These are phyloP conservation scores for Polypedilum pembai DNA, from an alignment of 1,140 invertebrate species.

Conservation along the genomic window DNA sequence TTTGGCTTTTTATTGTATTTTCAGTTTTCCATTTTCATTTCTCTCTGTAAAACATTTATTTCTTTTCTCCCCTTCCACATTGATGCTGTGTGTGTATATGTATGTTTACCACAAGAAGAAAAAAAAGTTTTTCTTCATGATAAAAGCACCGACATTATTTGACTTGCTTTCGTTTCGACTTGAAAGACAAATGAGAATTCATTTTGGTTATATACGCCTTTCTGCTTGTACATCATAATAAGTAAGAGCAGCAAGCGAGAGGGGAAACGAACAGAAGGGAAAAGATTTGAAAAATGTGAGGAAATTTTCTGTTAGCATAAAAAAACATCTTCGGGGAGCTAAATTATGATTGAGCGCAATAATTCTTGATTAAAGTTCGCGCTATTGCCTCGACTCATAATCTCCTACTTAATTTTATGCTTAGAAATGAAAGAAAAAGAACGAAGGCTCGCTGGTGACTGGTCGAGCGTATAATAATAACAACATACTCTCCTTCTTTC, in stretches of 20 bases:
- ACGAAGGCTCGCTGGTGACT: neutral
- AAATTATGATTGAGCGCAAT: slow-evolving; percentile 6
- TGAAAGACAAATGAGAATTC: slow-evolving; percentile 15
- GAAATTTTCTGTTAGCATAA: neutral
- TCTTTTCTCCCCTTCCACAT: neutral
- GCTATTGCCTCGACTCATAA: neutral
- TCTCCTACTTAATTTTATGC: neutral
- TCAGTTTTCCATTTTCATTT: neutral
- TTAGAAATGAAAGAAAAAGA: neutral
- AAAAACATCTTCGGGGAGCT: neutral
- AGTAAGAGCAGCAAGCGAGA: too few relatives aligned
- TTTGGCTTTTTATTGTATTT: neutral
- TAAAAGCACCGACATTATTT: slow-evolving; percentile 12
- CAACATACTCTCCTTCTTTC: neutral
- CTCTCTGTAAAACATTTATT: neutral
- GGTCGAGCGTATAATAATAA: too few relatives aligned
- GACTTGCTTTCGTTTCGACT: neutral
- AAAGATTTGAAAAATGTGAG: slow-evolving; percentile 14
- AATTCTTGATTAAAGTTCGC: slow-evolving; percentile 15
- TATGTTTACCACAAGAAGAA: neutral
- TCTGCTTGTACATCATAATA: neutral
- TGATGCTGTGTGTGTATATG: neutral
- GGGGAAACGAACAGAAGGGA: neutral
- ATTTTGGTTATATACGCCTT: neutral
- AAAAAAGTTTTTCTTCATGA: neutral